A percentile compares a stretch with the other conserved stretches of the same genome.
phyloP scores from a whole-genome alignment of 2,888 invertebrate species.

The Beris chalybata region DNA sequence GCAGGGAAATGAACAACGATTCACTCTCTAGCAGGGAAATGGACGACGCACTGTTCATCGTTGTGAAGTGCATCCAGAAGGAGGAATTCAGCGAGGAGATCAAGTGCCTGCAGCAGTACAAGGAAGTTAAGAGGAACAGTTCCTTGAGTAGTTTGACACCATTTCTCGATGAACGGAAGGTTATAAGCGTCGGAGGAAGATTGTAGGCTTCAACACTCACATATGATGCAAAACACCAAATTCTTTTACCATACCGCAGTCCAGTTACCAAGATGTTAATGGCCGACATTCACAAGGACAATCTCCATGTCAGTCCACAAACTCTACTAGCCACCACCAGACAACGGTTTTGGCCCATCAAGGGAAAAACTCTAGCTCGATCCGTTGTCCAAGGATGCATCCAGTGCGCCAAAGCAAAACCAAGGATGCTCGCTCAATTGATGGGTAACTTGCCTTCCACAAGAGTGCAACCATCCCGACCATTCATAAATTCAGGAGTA shows the following conservation, averaged over 20 bases:
- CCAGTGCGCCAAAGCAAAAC: slow-evolving; percentile 35
- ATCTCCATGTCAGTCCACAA: slow-evolving; percentile 21
- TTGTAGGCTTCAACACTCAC: background rate
- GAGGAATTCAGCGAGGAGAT: background rate
- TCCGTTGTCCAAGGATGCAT: slow-evolving; percentile 38
- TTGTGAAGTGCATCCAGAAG: background rate
- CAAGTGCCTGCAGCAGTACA: background rate
- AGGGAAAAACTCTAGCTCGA: slow-evolving; percentile 37
- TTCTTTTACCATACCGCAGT: slow-evolving; percentile 40
- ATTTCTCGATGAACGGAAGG: slow-evolving; percentile 31
- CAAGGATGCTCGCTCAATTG: slow-evolving; percentile 36
- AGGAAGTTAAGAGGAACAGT: background rate
- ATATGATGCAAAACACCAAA: too few relatives aligned
- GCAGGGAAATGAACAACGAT: too few relatives aligned
- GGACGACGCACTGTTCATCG: background rate
- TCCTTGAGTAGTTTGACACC: background rate
- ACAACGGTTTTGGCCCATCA: slow-evolving; percentile 42
- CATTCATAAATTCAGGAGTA: too few relatives aligned
- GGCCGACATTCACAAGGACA: slow-evolving; percentile 16
- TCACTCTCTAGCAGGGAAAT: background rate
- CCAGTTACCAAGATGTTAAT: slow-evolving; percentile 32
- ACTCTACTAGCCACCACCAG: slow-evolving; percentile 33
- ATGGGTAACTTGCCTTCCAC: slow-evolving; percentile 41
- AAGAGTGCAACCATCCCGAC: too few relatives aligned
- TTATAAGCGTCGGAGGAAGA: slow-evolving; percentile 35